These are phyloP conservation scores for Dromococcyx pavoninus DNA, from an alignment of 2,797 vertebrate species.

Conservation along the genomic window DNA sequence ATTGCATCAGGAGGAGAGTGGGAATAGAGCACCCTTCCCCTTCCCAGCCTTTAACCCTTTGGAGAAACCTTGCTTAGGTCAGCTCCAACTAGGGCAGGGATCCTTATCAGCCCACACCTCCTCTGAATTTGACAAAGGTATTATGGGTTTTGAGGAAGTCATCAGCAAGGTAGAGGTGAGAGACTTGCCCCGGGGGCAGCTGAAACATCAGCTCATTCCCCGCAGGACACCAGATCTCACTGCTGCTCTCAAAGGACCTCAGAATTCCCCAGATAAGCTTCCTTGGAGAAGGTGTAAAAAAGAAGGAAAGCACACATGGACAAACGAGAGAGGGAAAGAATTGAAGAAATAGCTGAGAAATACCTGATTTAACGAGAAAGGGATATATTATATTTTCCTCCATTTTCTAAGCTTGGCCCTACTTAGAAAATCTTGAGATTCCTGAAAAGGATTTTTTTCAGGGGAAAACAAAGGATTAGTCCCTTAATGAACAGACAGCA, in stretches of 20 bases:
- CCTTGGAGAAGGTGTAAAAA: background rate
- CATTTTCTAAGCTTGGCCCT: background rate
- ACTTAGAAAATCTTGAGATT: background rate
- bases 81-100: background rate
- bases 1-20: too few species aligned
- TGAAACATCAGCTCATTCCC: background rate
- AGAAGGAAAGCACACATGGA: background rate
- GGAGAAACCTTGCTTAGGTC: background rate
- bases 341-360: background rate
- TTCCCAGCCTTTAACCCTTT: background rate
- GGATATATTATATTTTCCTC: background rate
- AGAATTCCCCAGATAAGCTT: background rate
- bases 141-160: background rate
- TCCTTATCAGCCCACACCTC: background rate
- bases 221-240: background rate
- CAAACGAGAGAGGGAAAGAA: background rate
- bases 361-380: background rate
- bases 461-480: conserved; percentile 11
- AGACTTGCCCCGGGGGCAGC: too few species aligned
- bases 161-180: background rate
- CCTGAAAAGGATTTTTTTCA: conserved; percentile 43
- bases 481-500: background rate
- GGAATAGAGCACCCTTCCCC: background rate
- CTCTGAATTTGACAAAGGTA: background rate
- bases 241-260: background rate